Conservation (phyloP, 2,797 vertebrate species). For the Sebastiscus albofasciatus region DNA sequence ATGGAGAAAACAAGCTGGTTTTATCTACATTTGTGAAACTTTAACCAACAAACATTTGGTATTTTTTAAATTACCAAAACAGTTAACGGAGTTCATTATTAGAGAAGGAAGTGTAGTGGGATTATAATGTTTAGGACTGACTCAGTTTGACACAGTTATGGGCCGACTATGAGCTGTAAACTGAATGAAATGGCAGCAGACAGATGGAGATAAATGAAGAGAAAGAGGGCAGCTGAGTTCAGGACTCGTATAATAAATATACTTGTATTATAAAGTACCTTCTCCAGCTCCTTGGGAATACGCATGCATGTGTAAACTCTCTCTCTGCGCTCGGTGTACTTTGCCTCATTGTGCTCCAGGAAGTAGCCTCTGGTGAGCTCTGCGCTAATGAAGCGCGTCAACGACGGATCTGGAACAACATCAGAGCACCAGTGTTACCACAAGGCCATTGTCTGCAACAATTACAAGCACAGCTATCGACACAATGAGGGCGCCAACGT, state of each 20-base stretch:
- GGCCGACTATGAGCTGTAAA: neutral
- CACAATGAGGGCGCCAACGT: conserved; percentile 36
- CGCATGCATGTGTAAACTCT: conserved; percentile 96
- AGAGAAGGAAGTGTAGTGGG: neutral
- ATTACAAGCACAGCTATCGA: conserved; percentile 30
- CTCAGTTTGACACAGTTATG: neutral
- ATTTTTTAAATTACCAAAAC: neutral
- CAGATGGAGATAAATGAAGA: neutral
- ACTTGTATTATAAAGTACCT: conserved; percentile 80
- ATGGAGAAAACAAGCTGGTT: neutral
- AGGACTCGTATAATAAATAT: neutral
- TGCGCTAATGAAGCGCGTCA: conserved; percentile 92
- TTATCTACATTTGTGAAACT: neutral
- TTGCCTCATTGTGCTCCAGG: conserved; percentile 98
- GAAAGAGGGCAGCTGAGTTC: neutral
- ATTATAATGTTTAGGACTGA: neutral
- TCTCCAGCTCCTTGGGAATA: conserved; percentile 97
- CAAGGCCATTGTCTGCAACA: conserved; percentile 53
- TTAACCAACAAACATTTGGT: neutral
- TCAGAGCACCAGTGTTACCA: conserved; percentile 49
- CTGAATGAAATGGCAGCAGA: neutral
- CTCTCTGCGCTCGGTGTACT: conserved; percentile 95
- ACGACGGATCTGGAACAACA: conserved; percentile 88
- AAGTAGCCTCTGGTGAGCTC: conserved; percentile 98
- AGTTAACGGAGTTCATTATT: neutral